Conservation (phyloP, 2,797 vertebrate species). For the Pterois miles region DNA sequence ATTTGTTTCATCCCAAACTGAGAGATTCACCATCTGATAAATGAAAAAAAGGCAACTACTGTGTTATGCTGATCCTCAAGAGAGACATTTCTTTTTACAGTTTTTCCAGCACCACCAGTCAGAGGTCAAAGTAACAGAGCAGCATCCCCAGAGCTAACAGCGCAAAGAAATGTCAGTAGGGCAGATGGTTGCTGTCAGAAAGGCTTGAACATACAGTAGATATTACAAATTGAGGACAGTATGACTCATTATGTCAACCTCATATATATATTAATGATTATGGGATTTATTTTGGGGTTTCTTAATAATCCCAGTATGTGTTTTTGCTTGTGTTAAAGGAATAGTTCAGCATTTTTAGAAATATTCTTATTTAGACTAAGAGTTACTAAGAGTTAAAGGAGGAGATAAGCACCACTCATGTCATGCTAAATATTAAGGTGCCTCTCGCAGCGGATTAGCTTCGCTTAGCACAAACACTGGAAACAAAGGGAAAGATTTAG, state of each 20-base stretch:
- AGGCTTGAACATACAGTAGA: background rate
- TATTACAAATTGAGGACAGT: background rate
- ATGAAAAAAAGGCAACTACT: background rate
- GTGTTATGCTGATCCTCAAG: background rate
- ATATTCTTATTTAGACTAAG: background rate
- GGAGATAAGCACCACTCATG: background rate
- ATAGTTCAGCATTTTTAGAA: background rate
- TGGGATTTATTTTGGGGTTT: background rate
- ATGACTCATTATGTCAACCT: background rate
- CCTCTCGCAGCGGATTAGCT: background rate
- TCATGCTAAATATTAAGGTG: background rate
- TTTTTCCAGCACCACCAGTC: background rate
- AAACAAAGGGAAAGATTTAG: background rate
- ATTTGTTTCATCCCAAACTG: constrained; percentile 39
- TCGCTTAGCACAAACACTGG: background rate
- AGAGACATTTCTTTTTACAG: constrained; percentile 12
- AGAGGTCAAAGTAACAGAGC: constrained; percentile 6
- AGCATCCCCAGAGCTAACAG: background rate
- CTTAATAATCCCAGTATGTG: background rate
- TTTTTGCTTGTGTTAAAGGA: background rate
- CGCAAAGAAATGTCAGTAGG: background rate
- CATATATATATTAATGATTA: background rate
- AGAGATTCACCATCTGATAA: constrained; percentile 35
- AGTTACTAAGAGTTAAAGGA: background rate
- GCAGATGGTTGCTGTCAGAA: constrained; percentile 2